Evolutionary conservation across 2,888 invertebrate species (phyloP).

Genomic region (Campoplex nolae): DNA sequence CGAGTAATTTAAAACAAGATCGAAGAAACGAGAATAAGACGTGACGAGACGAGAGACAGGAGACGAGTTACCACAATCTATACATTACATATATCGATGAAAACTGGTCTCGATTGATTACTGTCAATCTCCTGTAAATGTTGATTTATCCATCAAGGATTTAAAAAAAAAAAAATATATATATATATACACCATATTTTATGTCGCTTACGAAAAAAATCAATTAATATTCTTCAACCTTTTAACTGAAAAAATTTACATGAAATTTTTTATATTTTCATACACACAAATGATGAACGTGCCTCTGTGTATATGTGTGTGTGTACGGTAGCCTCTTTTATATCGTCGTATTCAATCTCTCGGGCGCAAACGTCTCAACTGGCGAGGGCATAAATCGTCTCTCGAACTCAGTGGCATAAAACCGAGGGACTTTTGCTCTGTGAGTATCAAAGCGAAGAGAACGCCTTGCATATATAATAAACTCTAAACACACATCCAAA

Average conservation of each 20-base stretch:
- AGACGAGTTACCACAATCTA: background rate
- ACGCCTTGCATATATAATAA: slow-evolving; percentile 55
- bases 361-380: slow-evolving; percentile 83
- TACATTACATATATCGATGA: background rate
- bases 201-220: background rate
- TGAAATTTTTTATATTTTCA: background rate
- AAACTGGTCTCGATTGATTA: slow-evolving; percentile 46
- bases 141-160: slow-evolving; percentile 12
- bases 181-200: background rate
- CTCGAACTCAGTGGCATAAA: slow-evolving; percentile 70
- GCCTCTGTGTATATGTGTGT: background rate
- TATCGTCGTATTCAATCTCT: slow-evolving; percentile 81
- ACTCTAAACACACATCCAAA: slow-evolving; percentile 55
- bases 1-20: slow-evolving; percentile 30
- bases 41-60: slow-evolving; percentile 5
- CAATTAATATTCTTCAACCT: background rate
- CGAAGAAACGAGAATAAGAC: slow-evolving; percentile 21
- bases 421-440: slow-evolving; percentile 37
- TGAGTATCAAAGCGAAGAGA: slow-evolving; percentile 48
- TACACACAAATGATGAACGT: background rate
- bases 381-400: slow-evolving; percentile 82
- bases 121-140: slow-evolving; percentile 53
- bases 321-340: slow-evolving; percentile 69
- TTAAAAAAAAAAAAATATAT: background rate
- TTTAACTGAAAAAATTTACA: background rate